These are phyloP conservation scores for Dreissena polymorpha DNA, from an alignment of 1,140 invertebrate genomes.

Conservation along the genomic window DNA sequence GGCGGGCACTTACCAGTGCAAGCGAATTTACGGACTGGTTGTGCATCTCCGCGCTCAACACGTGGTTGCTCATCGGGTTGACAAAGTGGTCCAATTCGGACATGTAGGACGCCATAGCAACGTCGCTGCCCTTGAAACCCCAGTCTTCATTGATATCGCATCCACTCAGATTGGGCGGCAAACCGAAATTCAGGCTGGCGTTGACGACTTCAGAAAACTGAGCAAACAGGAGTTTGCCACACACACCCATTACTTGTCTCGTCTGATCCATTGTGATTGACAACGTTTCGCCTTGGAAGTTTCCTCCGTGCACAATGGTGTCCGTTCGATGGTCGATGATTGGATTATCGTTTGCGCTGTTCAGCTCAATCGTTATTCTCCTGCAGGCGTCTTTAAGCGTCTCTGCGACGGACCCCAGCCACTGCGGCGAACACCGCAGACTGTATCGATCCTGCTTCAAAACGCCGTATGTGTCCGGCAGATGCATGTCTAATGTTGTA, in stretches of 20 bases:
- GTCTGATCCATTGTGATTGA: constrained; percentile 47
- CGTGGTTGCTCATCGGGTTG: constrained; percentile 53
- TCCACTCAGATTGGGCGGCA: constrained; percentile 42
- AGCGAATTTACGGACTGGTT: constrained; percentile 51
- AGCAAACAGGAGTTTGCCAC: constrained; percentile 43
- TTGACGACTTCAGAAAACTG: constrained; percentile 46
- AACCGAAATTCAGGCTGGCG: constrained; percentile 34
- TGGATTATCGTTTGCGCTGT: constrained; percentile 41
- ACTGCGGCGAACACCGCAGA: constrained; percentile 34
- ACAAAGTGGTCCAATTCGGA: constrained; percentile 45
- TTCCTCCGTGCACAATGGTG: constrained; percentile 30
- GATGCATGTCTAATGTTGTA: constrained; percentile 44
- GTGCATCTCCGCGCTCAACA: constrained; percentile 42
- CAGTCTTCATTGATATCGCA: constrained; percentile 38
- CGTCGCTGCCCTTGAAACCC: constrained; percentile 46
- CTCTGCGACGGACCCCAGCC: constrained; percentile 44
- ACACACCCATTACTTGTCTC: constrained; percentile 36
- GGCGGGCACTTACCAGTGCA: constrained; percentile 35
- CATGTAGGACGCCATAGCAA: constrained; percentile 48
- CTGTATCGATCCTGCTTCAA: constrained; percentile 50
- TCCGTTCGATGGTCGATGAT: constrained; percentile 46
- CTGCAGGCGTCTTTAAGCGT: constrained; percentile 29
- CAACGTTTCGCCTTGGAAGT: constrained; percentile 44
- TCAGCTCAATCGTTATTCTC: constrained; percentile 32
- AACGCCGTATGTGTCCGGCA: constrained; percentile 32